Base-by-base conservation (phyloP, 2,888 invertebrate genomes). In the Apamea crenata region DNA sequence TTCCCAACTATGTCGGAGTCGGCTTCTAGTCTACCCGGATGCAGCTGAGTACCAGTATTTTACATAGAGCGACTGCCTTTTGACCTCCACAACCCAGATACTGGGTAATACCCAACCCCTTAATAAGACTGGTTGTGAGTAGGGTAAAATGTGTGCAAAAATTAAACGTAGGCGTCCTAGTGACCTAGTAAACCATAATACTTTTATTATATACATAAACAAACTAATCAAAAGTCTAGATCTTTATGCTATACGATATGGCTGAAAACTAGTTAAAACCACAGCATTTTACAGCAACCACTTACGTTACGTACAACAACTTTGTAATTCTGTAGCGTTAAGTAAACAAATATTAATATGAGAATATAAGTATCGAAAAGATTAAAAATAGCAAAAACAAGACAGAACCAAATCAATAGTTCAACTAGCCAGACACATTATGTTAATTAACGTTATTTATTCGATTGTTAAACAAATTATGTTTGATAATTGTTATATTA, bases 211-310 rank as follows among this genome's bases (percentile, higher is more conserved):
- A 74, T 74, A 79, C 32, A 74, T 74, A 80, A 68, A 61, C 14
- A 14, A 18, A 66, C 44, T 80, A 29, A 80, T 80, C 81, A 53
- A 61, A 80, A 80, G 21, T 40, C 65, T 80, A 74, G 50, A 74
- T 68, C 74, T 61, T 29, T 61, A 53, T 44, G 21, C 16, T 29
- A n/a, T 25, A 74, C 44, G 21, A 36, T 68, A 74, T 21, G 63
- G 21, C 16, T 63, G 63, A 47, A 79, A 79, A 44, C 40, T 44
- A 53, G n/a, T 53, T 40, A 78, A 69, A 44, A 32, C 61, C 21
- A 47, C 25, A 53, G n/a, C 16, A 53, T n/a, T 63, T 70, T 79
- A 40, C 2, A 63, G 18, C 40, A 50, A 18, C 10, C 50, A 59
- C 4, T 8, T 67, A 56, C 12, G 3, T 29, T 78, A 3, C 59